Evolutionary conservation across 2,888 invertebrate species (phyloP).

Genomic region (Hypomecis atomaria): DNA sequence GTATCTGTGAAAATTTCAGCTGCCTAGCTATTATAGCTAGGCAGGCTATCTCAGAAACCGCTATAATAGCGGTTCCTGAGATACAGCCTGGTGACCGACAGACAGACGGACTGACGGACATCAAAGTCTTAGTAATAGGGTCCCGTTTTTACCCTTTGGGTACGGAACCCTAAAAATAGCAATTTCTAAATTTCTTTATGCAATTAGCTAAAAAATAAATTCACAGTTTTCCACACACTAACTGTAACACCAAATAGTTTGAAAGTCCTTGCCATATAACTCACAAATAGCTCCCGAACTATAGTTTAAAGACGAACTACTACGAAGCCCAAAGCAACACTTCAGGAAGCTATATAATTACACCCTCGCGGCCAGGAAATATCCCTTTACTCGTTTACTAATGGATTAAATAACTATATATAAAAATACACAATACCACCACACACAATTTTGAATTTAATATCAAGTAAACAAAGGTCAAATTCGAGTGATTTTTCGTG

Average conservation of each 20-base stretch:
- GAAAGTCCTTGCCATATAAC: slow-evolving; percentile 12
- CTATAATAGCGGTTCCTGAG: too few species aligned
- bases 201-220: too few species aligned
- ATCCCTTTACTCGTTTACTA: slow-evolving; percentile 33
- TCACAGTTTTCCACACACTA: slow-evolving; percentile 11
- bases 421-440: slow-evolving; percentile 14
- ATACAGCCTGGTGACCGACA: too few species aligned
- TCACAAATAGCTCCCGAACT: slow-evolving; percentile 12
- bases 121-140: too few species aligned
- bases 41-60: too few species aligned
- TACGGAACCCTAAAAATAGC: too few species aligned
- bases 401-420: slow-evolving; percentile 34
- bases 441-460: slow-evolving; percentile 1
- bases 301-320: background rate
- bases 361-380: slow-evolving; percentile 29
- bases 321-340: slow-evolving; percentile 12
- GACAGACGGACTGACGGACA: too few species aligned
- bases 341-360: slow-evolving; percentile 37
- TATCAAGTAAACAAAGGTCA: background rate
- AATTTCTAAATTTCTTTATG: too few species aligned
- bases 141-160: too few species aligned
- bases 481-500: background rate
- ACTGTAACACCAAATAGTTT: slow-evolving; percentile 17
- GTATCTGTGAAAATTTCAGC: too few species aligned
- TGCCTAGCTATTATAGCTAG: too few species aligned